A percentile compares a stretch with the other conserved stretches of the same genome.
These are phyloP conservation scores for Rhinoraja longicauda DNA, from an alignment of 2,797 vertebrate genomes.

Conservation along the genomic window DNA sequence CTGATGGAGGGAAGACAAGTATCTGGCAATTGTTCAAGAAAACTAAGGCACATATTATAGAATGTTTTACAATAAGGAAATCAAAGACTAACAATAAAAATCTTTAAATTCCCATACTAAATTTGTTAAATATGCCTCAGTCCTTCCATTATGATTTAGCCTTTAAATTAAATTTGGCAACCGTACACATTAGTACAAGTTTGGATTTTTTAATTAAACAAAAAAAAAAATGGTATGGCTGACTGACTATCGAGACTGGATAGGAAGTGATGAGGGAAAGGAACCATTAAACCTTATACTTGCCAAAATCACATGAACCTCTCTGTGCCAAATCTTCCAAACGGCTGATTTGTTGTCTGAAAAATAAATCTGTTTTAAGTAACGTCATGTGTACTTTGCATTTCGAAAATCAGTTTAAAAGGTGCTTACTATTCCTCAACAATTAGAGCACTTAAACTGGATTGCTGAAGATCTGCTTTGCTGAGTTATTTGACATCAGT, in stretches of 20 bases:
- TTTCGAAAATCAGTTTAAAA: constrained; percentile 34
- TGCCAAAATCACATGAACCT: constrained; percentile 84
- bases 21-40: background rate
- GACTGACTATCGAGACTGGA: background rate
- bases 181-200: background rate
- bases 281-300: constrained; percentile 48
- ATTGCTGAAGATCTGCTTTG: background rate
- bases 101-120: background rate
- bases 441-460: background rate
- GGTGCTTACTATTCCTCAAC: too few species aligned
- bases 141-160: background rate
- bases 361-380: constrained; percentile 44
- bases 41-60: background rate
- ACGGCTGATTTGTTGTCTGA: constrained; percentile 76
- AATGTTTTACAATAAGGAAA: background rate
- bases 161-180: background rate
- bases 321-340: constrained; percentile 74
- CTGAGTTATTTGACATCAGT: background rate
- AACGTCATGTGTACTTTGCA: constrained; percentile 43
- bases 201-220: background rate
- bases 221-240: background rate
- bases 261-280: background rate
- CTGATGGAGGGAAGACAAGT: background rate
- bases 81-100: background rate
- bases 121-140: background rate